Base-by-base conservation (phyloP, 2,113 vertebrate species). In the Chionodraco myersi region DNA sequence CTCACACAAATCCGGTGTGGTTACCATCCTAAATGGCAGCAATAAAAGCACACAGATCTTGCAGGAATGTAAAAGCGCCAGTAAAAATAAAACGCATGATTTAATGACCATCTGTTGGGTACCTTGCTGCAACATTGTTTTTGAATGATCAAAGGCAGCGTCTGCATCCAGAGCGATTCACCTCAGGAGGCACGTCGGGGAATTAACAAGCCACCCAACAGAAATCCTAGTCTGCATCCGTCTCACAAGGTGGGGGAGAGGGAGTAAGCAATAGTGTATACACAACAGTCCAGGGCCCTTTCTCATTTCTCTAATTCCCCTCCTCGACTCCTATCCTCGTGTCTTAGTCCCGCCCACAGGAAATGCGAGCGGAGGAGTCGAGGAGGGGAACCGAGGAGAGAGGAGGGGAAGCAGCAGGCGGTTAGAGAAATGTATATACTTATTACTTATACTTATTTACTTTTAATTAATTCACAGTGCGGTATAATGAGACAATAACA, bases 51-150 rank as follows among this genome's bases (percentile, higher is more conserved):
- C 75, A 67, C 88, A 87, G 91, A 92, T 92, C 91, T 94, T 91
- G 78, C 88, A 88, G 88, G 84, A 87, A 86, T 86, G 69, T 93
- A 92, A 90, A 91, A 83, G 64, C 87, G 77, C 68, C 88, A 91
- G 89, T 93, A 94, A 94, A 94, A 92, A 94, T 93, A 91, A 92
- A 93, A 94, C 44, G 87, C 89, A 72, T 78, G 90, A 94, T 94
- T 94, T 95, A 94, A 94, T 92, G 87, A 86, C 93, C 93, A 94
- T 94, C 94, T 95, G 93, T 85, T 89, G 85, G 90, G 86, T 87
- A 90, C 91, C 90, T 87, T 44, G 81, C 72, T 69, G 86, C 88
- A 77, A 92, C 89, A 84, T 79, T 90, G 85, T 92, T 87, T 89
- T 71, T 92, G 91, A 82, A 84, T 80, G 89, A 92, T 94, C 92